phyloP scores from a whole-genome alignment of 1,140 invertebrate species.

The Drosophila murphyi region DNA sequence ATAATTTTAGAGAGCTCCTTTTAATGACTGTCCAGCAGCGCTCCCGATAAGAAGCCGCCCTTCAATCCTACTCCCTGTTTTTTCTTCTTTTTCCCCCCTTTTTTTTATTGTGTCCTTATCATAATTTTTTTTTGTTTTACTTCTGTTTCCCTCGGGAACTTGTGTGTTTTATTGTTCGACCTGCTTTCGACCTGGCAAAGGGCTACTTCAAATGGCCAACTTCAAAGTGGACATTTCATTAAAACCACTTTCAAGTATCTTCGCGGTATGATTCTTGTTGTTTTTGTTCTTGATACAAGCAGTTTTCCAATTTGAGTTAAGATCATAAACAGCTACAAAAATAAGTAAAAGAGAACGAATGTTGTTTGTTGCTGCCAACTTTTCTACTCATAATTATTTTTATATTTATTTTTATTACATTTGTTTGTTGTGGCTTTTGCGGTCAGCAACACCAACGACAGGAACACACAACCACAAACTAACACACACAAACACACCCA shows the following conservation, averaged over 20 bases:
- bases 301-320: constrained; percentile 52
- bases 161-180: constrained; percentile 45
- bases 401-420: constrained; percentile 71
- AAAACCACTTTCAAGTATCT: constrained; percentile 50
- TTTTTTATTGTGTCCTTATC: constrained; percentile 47
- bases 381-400: constrained; percentile 63
- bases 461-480: constrained; percentile 10
- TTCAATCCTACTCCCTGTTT: constrained; percentile 11
- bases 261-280: constrained; percentile 3
- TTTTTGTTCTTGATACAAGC: constrained; percentile 41
- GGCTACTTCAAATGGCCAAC: constrained; percentile 50
- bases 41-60: constrained; percentile 3
- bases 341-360: constrained; percentile 12
- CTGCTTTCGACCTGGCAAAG: not conserved
- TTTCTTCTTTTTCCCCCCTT: constrained; percentile 1
- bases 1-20: constrained; percentile 67
- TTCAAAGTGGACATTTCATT: constrained; percentile 74
- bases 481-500: constrained; percentile 11
- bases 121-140: constrained; percentile 72
- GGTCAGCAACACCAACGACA: constrained; percentile 36
- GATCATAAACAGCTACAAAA: constrained; percentile 25
- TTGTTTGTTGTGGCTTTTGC: constrained; percentile 65
- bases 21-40: constrained; percentile 63
- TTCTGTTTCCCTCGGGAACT: constrained; percentile 57
- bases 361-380: constrained; percentile 43